These are phyloP conservation scores for Heterodera carotae DNA, from an alignment of 1,140 invertebrate species.

Conservation along the genomic window DNA sequence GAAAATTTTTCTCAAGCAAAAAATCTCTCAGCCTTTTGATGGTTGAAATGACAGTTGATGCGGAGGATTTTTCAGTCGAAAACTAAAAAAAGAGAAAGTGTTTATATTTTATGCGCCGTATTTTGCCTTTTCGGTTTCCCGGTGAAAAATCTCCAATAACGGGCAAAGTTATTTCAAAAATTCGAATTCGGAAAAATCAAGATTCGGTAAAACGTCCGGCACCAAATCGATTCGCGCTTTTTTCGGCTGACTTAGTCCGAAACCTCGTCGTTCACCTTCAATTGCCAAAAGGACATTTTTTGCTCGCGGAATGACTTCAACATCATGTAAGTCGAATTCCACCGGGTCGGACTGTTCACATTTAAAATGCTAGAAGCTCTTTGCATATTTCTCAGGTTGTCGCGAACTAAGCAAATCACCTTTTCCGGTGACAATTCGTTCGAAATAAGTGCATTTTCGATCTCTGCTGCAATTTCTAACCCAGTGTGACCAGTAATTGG, in stretches of 20 bases:
- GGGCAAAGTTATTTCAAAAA: not conserved
- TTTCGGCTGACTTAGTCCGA: not conserved
- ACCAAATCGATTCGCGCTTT: not conserved
- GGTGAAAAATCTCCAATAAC: not conserved
- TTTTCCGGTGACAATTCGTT: not conserved
- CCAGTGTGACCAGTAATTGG: not conserved
- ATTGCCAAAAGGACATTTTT: constrained; percentile 7
- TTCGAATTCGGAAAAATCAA: not conserved
- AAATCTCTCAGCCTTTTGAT: not conserved
- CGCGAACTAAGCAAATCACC: not conserved
- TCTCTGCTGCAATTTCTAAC: not conserved
- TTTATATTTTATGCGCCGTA: not conserved
- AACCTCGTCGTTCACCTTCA: not conserved
- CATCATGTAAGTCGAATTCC: not conserved
- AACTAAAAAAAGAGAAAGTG: not conserved
- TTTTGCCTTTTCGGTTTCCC: not conserved
- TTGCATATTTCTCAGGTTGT: not conserved
- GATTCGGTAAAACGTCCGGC: not conserved
- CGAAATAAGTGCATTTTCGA: not conserved
- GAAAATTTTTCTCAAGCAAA: not conserved
- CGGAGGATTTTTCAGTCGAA: not conserved
- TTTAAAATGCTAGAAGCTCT: not conserved
- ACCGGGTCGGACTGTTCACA: not conserved
- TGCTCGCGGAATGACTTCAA: not conserved
- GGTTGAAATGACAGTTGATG: not conserved